Evolutionary conservation across 2,797 vertebrate species (phyloP).

Genomic region (Cyclura pinguis): DNA sequence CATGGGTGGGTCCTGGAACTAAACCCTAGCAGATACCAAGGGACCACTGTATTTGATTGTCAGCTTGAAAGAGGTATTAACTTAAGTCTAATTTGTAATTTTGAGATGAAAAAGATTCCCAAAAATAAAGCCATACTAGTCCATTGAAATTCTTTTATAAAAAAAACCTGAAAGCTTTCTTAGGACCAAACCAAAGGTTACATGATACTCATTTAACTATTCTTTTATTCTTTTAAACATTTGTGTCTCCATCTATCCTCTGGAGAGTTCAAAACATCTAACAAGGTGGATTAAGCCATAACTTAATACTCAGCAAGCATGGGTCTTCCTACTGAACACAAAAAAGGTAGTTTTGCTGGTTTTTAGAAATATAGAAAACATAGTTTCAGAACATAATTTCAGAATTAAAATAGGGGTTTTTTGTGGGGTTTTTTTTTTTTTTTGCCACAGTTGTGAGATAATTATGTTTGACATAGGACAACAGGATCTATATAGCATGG

Average conservation of each 20-base stretch:
- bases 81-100: background rate
- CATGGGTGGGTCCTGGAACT: too few species aligned
- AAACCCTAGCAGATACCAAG: too few species aligned
- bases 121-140: background rate
- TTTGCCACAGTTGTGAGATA: background rate
- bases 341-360: background rate
- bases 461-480: background rate
- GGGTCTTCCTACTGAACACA: background rate
- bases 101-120: background rate
- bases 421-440: too few species aligned
- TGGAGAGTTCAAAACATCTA: background rate
- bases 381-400: background rate
- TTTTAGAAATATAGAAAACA: background rate
- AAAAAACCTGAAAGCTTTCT: background rate
- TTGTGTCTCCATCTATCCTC: background rate
- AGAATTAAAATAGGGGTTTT: background rate
- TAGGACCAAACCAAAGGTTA: background rate
- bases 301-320: background rate
- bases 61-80: too few species aligned
- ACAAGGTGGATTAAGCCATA: background rate
- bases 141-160: background rate
- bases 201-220: background rate
- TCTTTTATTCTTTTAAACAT: background rate
- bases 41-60: too few species aligned
- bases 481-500: background rate